phyloP scores from a whole-genome alignment of 2,113 vertebrate genomes.

The Gallinago paraguaiae region DNA sequence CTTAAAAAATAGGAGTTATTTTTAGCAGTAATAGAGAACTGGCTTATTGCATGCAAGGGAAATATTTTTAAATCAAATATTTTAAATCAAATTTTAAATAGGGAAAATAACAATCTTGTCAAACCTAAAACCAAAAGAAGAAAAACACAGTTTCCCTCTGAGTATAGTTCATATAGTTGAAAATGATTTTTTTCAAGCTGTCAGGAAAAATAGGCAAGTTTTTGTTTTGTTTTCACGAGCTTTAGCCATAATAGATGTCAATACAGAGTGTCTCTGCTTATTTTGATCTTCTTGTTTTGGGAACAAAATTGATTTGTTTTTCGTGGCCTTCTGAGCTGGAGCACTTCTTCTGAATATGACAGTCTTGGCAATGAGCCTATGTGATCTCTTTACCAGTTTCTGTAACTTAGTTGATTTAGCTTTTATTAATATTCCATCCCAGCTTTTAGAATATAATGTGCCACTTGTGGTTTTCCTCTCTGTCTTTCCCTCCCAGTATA shows the following conservation, averaged over 20 bases:
- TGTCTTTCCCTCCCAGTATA: neutral
- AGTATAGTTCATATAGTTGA: neutral
- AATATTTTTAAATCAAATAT: neutral
- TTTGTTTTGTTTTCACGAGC: neutral
- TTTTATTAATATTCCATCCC: conserved; percentile 9
- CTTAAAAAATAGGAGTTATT: neutral
- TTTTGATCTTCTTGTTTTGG: neutral
- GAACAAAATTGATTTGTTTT: conserved; percentile 12
- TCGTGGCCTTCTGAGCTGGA: neutral
- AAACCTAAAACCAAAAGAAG: neutral
- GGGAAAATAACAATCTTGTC: neutral
- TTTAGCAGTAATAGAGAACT: neutral
- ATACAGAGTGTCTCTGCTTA: neutral
- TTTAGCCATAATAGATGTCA: neutral
- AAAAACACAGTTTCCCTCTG: neutral
- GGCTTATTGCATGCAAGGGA: neutral
- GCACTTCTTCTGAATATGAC: conserved; percentile 12
- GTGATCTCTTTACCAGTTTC: neutral
- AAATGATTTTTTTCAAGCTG: neutral
- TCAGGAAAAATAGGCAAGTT: neutral
- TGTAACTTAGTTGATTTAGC: neutral
- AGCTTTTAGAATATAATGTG: neutral
- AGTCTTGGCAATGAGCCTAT: neutral
- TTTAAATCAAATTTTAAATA: neutral
- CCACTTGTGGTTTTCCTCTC: neutral